Percentiles rank a stretch among this genome's conserved stretches.
phyloP scores from a whole-genome alignment of 2,113 vertebrate species.

The Cyanoliseus patagonus region DNA sequence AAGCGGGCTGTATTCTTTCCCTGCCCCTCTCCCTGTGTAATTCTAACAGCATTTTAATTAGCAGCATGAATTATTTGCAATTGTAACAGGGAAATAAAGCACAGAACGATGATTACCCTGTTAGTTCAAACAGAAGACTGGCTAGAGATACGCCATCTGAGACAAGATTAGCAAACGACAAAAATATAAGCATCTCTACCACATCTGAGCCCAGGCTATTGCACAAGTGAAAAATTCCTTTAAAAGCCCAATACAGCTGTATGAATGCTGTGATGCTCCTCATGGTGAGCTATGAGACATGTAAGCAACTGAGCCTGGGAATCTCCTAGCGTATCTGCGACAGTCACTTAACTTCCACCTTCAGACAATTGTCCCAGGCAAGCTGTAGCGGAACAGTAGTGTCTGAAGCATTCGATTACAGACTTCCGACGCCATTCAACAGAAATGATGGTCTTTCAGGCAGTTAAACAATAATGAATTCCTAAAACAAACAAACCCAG shows the following conservation, averaged over 20 bases:
- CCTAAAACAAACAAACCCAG: background rate
- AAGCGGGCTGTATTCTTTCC: background rate
- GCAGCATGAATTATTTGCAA: slow-evolving; percentile 11
- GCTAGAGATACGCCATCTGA: background rate
- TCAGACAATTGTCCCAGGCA: background rate
- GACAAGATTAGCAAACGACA: background rate
- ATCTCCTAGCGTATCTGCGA: background rate
- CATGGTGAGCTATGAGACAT: background rate
- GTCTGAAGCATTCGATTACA: background rate
- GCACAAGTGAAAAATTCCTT: background rate
- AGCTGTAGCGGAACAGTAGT: background rate
- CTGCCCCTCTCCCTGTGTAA: background rate
- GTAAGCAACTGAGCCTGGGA: background rate
- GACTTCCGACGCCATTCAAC: background rate
- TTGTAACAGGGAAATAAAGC: background rate
- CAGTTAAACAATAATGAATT: background rate
- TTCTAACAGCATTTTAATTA: background rate
- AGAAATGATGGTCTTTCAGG: background rate
- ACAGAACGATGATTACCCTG: background rate
- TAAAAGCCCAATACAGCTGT: background rate
- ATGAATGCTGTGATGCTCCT: background rate
- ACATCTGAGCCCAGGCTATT: background rate
- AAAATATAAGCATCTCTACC: background rate
- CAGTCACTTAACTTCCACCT: background rate
- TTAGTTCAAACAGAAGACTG: background rate